Conservation (phyloP, 2,113 vertebrate species). For the Numida meleagris region DNA sequence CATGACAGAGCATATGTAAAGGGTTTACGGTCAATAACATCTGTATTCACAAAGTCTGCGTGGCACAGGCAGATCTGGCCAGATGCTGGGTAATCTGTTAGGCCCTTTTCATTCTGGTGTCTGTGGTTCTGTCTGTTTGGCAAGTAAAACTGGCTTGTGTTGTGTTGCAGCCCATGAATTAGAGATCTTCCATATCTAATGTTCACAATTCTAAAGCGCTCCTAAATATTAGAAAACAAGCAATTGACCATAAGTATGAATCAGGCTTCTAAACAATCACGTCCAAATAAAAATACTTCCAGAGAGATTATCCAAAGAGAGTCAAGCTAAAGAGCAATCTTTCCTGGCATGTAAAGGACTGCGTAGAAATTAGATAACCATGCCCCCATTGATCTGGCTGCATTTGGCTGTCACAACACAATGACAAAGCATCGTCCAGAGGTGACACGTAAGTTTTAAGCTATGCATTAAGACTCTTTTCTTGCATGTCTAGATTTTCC, state of each 20-base stretch:
- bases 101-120: background rate
- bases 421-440: background rate
- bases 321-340: background rate
- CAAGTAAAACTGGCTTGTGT: background rate
- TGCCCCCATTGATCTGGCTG: background rate
- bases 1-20: background rate
- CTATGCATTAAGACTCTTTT: background rate
- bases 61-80: background rate
- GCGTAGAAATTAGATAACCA: background rate
- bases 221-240: conserved; percentile 11
- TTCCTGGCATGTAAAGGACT: background rate
- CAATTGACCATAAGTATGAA: background rate
- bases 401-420: background rate
- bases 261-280: background rate
- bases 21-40: background rate
- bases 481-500: background rate
- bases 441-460: background rate
- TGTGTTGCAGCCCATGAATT: background rate
- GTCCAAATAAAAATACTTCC: background rate
- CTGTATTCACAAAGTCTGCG: background rate
- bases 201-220: background rate
- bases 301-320: background rate
- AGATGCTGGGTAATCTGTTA: background rate
- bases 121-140: background rate
- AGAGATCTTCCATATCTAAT: background rate